Conservation (phyloP, 2,113 vertebrate genomes). For the Paradisaea rubra region DNA sequence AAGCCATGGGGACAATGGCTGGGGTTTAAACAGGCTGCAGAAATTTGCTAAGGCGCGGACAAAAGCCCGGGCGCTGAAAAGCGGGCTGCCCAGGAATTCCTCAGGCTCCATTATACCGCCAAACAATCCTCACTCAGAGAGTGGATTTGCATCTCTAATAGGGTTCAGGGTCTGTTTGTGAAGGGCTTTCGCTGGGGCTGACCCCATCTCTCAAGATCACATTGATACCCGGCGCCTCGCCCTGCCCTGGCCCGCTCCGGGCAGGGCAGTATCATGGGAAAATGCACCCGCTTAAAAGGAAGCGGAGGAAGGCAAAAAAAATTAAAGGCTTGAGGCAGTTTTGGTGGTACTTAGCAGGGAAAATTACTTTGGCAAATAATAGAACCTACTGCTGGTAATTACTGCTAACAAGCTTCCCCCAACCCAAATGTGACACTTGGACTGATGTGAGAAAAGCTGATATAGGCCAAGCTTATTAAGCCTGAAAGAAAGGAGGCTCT, state of each 20-base stretch:
- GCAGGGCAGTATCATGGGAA: conserved; percentile 83
- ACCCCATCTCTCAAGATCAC: conserved; percentile 79
- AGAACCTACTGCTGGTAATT: conserved; percentile 86
- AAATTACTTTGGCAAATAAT: conserved; percentile 88
- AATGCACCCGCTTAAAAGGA: conserved; percentile 79
- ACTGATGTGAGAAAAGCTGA: conserved; percentile 78
- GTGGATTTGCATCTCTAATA: conserved; percentile 96
- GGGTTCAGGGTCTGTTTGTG: conserved; percentile 86
- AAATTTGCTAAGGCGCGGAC: conserved; percentile 81
- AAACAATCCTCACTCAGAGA: conserved; percentile 87
- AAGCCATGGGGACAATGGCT: conserved; percentile 80
- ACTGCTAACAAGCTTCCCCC: conserved; percentile 80
- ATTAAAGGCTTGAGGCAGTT: conserved; percentile 81
- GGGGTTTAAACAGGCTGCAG: conserved; percentile 84
- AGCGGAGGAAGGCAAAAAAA: conserved; percentile 70
- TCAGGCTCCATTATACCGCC: conserved; percentile 74
- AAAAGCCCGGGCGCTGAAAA: conserved; percentile 74
- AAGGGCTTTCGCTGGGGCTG: conserved; percentile 82
- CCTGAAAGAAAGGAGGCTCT: conserved; percentile 69
- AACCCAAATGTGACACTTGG: conserved; percentile 76
- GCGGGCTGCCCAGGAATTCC: conserved; percentile 74
- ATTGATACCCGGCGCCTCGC: conserved; percentile 75
- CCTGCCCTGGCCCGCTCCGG: conserved; percentile 67
- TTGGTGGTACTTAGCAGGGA: conserved; percentile 84
- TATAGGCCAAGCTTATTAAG: conserved; percentile 76